These are phyloP conservation scores for Procambarus clarkii DNA, from an alignment of 1,140 invertebrate genomes.

Conservation along the genomic window DNA sequence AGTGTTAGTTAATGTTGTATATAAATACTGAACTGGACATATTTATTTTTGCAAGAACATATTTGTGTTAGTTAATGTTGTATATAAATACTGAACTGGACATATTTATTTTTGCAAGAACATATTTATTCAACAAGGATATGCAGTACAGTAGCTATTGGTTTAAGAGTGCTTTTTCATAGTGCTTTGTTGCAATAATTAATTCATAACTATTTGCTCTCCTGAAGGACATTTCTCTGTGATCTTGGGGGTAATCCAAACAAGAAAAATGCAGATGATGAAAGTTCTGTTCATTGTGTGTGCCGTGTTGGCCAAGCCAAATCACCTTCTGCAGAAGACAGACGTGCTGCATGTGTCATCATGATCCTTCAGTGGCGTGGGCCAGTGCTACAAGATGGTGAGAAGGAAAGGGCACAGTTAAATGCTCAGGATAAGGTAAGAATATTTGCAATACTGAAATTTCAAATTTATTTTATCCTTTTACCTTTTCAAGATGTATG, in stretches of 20 bases:
- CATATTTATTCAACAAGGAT: no score
- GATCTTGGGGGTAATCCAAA: slow-evolving; percentile 84
- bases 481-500: no score
- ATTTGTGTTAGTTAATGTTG: no score
- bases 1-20: no score
- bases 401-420: slow-evolving; percentile 80
- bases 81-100: no score
- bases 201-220: neutral
- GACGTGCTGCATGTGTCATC: slow-evolving; percentile 80
- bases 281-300: slow-evolving; percentile 82
- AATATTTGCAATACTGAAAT: neutral
- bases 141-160: no score
- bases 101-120: no score
- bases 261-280: slow-evolving; percentile 82
- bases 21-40: no score
- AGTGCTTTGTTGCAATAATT: no score
- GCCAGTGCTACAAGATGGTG: slow-evolving; percentile 77
- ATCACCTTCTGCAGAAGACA: slow-evolving; percentile 79
- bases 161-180: no score
- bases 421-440: slow-evolving; percentile 80
- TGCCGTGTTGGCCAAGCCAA: slow-evolving; percentile 79
- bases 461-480: no score
- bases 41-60: no score
- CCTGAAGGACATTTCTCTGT: slow-evolving; percentile 81
- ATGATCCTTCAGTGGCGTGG: slow-evolving; percentile 82